Evolutionary conservation across 2,888 invertebrate genomes (phyloP).

Genomic region (Heliconius erato): DNA sequence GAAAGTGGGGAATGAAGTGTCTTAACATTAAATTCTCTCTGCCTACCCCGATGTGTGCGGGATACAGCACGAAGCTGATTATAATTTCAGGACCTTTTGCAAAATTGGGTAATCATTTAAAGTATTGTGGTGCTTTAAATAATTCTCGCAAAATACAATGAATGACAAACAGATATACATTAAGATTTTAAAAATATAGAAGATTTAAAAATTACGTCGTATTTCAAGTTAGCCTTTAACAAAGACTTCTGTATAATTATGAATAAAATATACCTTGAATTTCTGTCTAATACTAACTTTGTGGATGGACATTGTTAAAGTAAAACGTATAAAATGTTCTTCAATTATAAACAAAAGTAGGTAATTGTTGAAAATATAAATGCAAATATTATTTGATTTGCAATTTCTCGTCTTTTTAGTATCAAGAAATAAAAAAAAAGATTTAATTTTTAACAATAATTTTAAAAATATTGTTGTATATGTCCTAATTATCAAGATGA

Average conservation of each 20-base stretch:
- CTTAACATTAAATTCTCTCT: no score
- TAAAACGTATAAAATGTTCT: slow-evolving; percentile 6
- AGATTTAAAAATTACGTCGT: slow-evolving; percentile 5
- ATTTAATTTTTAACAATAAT: no score
- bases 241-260: slow-evolving; percentile 13
- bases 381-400: not conserved
- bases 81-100: not conserved
- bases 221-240: slow-evolving; percentile 6
- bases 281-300: slow-evolving; percentile 10
- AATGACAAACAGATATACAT: not conserved
- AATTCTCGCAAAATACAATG: not conserved
- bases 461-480: no score
- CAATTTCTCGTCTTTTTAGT: not conserved
- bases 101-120: not conserved
- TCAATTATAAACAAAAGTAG: slow-evolving; percentile 9
- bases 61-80: no score
- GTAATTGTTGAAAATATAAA: not conserved
- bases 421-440: no score
- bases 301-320: not conserved
- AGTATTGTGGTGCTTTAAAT: not conserved
- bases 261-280: slow-evolving; percentile 18
- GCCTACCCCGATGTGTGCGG: no score
- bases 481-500: no score
- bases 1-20: no score
- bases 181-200: not conserved